Percentiles rank a stretch among this genome's conserved stretches.
Conservation (phyloP, 2,113 vertebrate genomes). For the Dasyurus viverrinus region DNA sequence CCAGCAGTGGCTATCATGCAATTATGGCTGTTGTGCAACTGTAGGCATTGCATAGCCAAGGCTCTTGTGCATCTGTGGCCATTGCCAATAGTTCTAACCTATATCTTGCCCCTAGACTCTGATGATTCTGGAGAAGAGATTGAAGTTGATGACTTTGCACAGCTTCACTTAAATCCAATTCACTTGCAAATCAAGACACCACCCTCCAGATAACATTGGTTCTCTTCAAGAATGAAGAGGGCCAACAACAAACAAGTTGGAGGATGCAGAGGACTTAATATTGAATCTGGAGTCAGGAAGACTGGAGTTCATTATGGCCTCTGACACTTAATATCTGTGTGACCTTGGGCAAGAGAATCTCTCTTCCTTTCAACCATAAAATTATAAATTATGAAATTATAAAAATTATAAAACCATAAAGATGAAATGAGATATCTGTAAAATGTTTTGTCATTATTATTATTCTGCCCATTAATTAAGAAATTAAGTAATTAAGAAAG, state of each 20-base stretch:
- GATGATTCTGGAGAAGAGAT: background rate
- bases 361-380: background rate
- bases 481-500: background rate
- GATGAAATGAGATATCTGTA: background rate
- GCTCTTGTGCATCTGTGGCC: too few relatives aligned
- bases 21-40: too few relatives aligned
- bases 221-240: background rate
- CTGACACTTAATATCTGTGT: background rate
- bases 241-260: background rate
- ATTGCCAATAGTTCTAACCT: background rate
- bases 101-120: background rate
- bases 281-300: background rate
- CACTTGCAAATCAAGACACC: background rate
- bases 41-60: too few relatives aligned
- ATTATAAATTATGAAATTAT: too few relatives aligned
- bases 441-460: background rate
- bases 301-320: background rate
- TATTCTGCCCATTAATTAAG: background rate
- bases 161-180: background rate
- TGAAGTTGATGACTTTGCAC: background rate
- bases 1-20: too few relatives aligned
- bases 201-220: background rate
- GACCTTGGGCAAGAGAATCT: background rate
- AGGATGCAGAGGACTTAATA: background rate
- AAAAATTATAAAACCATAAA: background rate